phyloP scores from a whole-genome alignment of 2,113 vertebrate genomes.

The Hyaena hyaena region DNA sequence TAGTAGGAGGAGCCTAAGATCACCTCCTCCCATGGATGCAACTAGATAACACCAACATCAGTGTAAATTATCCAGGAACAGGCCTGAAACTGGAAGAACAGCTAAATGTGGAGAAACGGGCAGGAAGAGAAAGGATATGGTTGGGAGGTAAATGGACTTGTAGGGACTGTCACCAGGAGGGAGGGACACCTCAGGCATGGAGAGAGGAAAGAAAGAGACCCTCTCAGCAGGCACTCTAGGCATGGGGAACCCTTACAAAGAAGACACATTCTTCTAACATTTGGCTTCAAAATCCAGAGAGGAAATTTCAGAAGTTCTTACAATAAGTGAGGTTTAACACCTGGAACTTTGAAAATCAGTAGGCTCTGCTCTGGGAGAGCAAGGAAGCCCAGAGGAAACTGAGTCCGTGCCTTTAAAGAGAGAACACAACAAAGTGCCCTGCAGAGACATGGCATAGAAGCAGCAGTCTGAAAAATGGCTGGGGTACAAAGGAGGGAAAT shows the following conservation, averaged over 20 bases:
- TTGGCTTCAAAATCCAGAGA: neutral
- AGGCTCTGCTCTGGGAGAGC: neutral
- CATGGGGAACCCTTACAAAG: neutral
- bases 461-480: neutral
- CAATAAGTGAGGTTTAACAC: neutral
- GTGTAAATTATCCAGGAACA: neutral
- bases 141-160: neutral
- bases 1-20: neutral
- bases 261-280: neutral
- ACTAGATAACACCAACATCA: neutral
- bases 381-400: neutral
- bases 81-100: neutral
- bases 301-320: neutral
- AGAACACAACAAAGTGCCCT: neutral
- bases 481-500: neutral
- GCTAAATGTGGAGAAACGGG: neutral
- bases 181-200: neutral
- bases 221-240: neutral
- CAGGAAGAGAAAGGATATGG: neutral
- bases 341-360: neutral
- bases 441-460: neutral
- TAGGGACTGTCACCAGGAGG: neutral
- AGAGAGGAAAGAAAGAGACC: neutral
- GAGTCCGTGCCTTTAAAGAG: neutral
- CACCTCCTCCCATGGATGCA: neutral